These are phyloP conservation scores for Strix occidentalis DNA, from an alignment of 2,797 vertebrate species.

Conservation along the genomic window DNA sequence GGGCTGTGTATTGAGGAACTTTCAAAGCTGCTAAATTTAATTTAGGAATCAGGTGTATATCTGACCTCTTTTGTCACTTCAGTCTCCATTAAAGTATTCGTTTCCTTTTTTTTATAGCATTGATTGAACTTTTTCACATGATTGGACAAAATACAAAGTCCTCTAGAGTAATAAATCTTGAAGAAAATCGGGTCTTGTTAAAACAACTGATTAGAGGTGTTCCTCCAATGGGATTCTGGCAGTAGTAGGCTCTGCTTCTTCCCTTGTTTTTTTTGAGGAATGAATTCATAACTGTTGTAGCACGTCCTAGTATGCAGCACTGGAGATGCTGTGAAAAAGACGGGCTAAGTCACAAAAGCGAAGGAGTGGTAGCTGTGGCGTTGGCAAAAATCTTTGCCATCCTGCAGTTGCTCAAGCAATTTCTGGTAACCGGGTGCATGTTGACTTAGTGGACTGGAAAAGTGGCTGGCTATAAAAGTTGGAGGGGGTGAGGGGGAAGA, in stretches of 20 bases:
- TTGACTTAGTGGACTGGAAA: not conserved
- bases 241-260: not conserved
- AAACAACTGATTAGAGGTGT: not conserved
- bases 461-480: not conserved
- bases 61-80: not conserved
- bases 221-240: not conserved
- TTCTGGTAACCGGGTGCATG: not conserved
- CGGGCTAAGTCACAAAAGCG: not conserved
- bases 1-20: not conserved
- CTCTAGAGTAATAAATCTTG: not conserved
- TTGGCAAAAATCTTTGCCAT: not conserved
- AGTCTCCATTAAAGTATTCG: not conserved
- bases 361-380: not conserved
- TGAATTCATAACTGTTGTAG: not conserved
- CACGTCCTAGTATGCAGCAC: not conserved
- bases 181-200: not conserved
- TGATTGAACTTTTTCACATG: not conserved
- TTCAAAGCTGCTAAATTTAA: constrained; percentile 16
- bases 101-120: not conserved
- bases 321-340: not conserved
- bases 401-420: not conserved
- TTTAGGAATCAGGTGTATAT: not conserved
- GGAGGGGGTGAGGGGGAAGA: not conserved
- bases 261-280: not conserved
- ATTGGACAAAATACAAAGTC: not conserved